Evolutionary conservation across 2,888 invertebrate species (phyloP).

Genomic region (Brachypalpus laphriformis): DNA sequence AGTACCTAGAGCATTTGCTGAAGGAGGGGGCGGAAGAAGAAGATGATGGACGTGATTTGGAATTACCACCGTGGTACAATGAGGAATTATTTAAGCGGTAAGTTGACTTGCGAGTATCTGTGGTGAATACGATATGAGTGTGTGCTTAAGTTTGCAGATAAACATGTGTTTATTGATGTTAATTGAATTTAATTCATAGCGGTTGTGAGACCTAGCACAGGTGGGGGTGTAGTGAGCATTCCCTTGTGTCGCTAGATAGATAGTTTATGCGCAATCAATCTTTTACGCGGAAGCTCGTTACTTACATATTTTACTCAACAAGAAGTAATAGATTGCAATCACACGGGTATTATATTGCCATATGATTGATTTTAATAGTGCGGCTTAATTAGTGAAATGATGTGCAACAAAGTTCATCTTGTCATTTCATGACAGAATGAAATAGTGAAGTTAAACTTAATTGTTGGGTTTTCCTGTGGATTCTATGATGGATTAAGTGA

Average conservation of each 20-base stretch:
- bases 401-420: too few relatives aligned
- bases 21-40: conserved; percentile 79
- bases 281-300: too few relatives aligned
- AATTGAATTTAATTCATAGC: neutral
- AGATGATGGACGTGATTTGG: conserved; percentile 81
- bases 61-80: conserved; percentile 88
- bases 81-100: conserved; percentile 87
- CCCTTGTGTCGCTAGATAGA: neutral
- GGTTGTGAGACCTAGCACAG: neutral
- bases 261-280: neutral
- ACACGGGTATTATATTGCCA: too few relatives aligned
- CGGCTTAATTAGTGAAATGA: neutral
- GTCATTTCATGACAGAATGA: too few relatives aligned
- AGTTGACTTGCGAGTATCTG: conserved; percentile 73
- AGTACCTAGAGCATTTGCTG: conserved; percentile 79
- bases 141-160: neutral
- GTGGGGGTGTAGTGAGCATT: too few relatives aligned
- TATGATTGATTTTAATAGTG: too few relatives aligned
- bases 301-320: neutral
- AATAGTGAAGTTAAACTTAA: too few relatives aligned
- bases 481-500: too few relatives aligned
- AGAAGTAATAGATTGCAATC: neutral
- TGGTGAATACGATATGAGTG: neutral
- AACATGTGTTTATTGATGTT: neutral
- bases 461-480: too few relatives aligned